Base-by-base conservation (phyloP, 92 coral and sea anemone genomes). In the Epizoanthus ramosus region DNA sequence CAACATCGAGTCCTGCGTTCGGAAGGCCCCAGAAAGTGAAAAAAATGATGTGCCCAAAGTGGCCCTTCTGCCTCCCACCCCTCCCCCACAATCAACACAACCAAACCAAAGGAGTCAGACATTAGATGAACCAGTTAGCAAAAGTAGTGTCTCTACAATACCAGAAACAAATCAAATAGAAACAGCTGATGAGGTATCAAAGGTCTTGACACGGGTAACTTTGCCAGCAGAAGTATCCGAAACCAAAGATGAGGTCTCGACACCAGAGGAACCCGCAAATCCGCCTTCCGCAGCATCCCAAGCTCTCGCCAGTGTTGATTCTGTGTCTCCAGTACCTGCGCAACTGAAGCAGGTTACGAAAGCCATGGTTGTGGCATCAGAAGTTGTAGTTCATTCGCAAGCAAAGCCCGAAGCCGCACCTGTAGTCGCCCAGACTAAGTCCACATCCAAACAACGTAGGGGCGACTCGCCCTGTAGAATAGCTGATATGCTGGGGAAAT, bases 61-160 rank as follows among this genome's bases (percentile, higher is more conserved):
- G 25, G 82, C 71, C 24, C 58, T 77, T 12, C 82, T 69, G 13
- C 82, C 82, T 47, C 82, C 82, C 22, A 77, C 82, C 17, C 82
- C 82, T 76, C 69, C 81, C n/a, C 3, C 22, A 3, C 37, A 57
- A 3, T 57, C 47, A n/a, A 0, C 41, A 57, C 22, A 45, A 3
- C 37, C 79, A 24, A 6, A 77, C 23, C 15, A 15, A 19, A 37
- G 25, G 16, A 0, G 25, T 41, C 41, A 77, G 17, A 6, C 13
- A 35, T 68, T 39, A 1, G 63, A 3, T 4, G 41, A 22, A 60
- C 56, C 14, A 19, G 54, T 16, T 6, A 10, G 61, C 10, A 57
- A 61, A 19, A 39, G 52, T 4, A 21, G 25, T 6, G 57, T 57
- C 47, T 3, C 71, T 4, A 41, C 23, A 14, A 15, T 5, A 12